Percentiles rank a stretch among this genome's conserved stretches.
phyloP scores from a whole-genome alignment of 1,140 invertebrate genomes.

The Ceratina calcarata region DNA sequence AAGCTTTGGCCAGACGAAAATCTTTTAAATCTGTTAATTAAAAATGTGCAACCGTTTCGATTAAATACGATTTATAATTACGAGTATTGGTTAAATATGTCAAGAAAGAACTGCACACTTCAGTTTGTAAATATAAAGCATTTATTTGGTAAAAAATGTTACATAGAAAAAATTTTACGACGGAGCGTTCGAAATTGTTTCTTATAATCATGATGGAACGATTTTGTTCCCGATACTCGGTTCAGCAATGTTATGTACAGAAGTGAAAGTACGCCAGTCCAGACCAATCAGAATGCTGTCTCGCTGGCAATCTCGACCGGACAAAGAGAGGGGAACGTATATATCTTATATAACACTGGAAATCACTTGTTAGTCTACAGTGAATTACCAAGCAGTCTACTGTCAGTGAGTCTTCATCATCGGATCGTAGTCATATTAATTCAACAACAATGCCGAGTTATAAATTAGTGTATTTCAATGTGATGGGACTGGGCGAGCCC shows the following conservation, averaged over 20 bases:
- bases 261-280: too few species aligned
- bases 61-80: background rate
- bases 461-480: slow-evolving; percentile 82
- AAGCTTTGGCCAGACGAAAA: background rate
- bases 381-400: background rate
- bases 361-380: slow-evolving; percentile 24
- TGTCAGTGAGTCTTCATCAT: background rate
- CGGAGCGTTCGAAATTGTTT: too few species aligned
- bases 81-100: background rate
- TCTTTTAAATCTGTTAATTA: background rate
- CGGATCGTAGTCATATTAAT: background rate
- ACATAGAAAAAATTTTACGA: background rate
- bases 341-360: slow-evolving; percentile 7
- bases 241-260: too few species aligned
- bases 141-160: background rate
- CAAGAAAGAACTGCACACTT: slow-evolving; percentile 7
- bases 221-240: too few species aligned
- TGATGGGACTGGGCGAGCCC: slow-evolving; percentile 83
- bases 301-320: too few species aligned
- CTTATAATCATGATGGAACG: too few species aligned
- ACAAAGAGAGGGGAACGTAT: slow-evolving; percentile 20
- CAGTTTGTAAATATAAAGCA: background rate
- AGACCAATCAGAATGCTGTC: too few species aligned
- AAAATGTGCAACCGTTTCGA: background rate
- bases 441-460: slow-evolving; percentile 71